Evolutionary conservation across 2,888 invertebrate species (phyloP).

Genomic region (Ryuthela nishihirai): DNA sequence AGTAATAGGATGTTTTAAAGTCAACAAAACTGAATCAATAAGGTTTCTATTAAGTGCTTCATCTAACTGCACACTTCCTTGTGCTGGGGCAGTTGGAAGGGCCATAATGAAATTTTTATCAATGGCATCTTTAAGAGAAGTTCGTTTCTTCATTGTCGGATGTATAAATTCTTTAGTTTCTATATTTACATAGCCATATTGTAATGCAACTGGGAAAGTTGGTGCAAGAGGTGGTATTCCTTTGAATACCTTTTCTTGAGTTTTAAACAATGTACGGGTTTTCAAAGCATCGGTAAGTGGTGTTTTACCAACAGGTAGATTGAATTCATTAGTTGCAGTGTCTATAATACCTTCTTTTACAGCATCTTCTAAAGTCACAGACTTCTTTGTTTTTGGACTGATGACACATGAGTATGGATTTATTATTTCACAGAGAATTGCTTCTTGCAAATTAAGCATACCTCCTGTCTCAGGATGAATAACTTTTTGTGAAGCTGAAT

Average conservation of each 20-base stretch:
- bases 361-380: conserved; percentile 67
- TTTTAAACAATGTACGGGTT: conserved; percentile 11
- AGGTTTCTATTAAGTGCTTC: conserved; percentile 67
- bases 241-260: conserved; percentile 38
- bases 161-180: conserved; percentile 51
- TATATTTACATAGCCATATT: conserved; percentile 52
- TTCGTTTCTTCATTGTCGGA: conserved; percentile 49
- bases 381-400: conserved; percentile 60
- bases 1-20: conserved; percentile 64
- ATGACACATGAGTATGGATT: conserved; percentile 71
- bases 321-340: conserved; percentile 45
- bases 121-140: conserved; percentile 49
- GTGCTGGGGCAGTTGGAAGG: conserved; percentile 59
- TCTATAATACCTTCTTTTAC: conserved; percentile 52
- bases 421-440: conserved; percentile 61
- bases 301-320: conserved; percentile 32
- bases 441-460: conserved; percentile 71
- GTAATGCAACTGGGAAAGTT: conserved; percentile 51
- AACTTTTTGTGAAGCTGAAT: conserved; percentile 66
- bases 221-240: conserved; percentile 45
- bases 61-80: conserved; percentile 64
- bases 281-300: conserved; percentile 41
- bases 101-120: conserved; percentile 35
- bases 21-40: conserved; percentile 50
- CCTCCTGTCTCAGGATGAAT: conserved; percentile 83